These are phyloP conservation scores for Nasalis larvatus DNA, from an alignment of 2,113 vertebrate genomes.

Conservation along the genomic window DNA sequence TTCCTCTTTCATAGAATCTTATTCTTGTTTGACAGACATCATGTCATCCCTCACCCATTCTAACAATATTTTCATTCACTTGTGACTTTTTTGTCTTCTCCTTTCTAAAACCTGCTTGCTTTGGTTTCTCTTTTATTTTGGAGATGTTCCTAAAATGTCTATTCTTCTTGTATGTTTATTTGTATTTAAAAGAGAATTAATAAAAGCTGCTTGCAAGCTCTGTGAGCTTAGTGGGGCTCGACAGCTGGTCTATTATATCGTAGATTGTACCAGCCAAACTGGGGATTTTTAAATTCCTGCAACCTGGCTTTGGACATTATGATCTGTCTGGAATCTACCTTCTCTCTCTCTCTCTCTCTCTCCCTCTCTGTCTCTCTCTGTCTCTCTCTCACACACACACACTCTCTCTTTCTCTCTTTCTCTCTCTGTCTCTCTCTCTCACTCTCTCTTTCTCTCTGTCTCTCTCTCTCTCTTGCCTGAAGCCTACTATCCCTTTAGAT, in stretches of 20 bases:
- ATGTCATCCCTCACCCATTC: neutral
- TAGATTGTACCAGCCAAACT: neutral
- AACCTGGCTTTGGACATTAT: neutral
- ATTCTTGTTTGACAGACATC: neutral
- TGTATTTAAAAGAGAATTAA: constrained; percentile 12
- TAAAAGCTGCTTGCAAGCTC: neutral
- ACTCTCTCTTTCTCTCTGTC: neutral
- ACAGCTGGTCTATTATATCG: neutral
- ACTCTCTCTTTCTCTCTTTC: neutral
- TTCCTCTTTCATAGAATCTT: neutral
- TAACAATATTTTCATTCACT: neutral
- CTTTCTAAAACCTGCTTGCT: neutral
- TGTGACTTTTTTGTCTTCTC: neutral
- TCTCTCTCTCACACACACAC: neutral
- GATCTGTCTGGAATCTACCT: neutral
- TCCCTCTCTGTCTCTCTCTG: neutral
- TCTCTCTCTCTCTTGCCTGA: neutral
- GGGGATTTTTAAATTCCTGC: neutral
- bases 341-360: neutral
- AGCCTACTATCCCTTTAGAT: neutral
- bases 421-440: neutral
- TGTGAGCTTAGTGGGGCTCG: neutral
- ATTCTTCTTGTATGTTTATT: neutral
- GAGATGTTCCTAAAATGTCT: neutral
- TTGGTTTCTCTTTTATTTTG: constrained; percentile 11